Evolutionary conservation across 2,888 invertebrate species (phyloP), one percentile per base, ranked within the genome.

Genomic region (Sinelater perroti): DNA sequence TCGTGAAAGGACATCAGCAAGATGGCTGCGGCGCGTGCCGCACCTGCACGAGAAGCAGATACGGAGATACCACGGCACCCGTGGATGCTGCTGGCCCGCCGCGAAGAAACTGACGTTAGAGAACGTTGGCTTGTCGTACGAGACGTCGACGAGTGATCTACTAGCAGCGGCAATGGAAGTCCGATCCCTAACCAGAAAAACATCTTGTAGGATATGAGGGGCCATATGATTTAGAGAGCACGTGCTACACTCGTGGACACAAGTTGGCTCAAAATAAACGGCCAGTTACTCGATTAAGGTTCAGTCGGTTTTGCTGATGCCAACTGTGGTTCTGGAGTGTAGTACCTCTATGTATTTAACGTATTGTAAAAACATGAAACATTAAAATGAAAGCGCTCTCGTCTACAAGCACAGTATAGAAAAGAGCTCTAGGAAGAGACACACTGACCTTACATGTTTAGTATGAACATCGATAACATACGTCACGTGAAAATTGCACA

Each of bases 1-100:
- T 90, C 87, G 83, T 90, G 90, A 85, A 90, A 91, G 86, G 92
- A 92, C 86, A 92, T 91, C 84, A 93, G 89, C 90, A 93, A 91
- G 89, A 93, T 91, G 89, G 92, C 92, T 84, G 92, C 92, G 83
- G 90, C 87, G 81, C 91, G 89, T 82, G 92, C 92, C 87, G 91
- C 91, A 91, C 92, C 92, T 92, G 91, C 90, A 83, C 92, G 87
- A 78, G 91, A 91, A 74, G 89, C 87, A 75, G 90, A 87, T 75
- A 89, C 88, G 71, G 87, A 79, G 74, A 87, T 86, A 77, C 87
- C 89, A 72, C 87, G 87, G 71, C 83, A 83, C 68, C 75, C 77
- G 74, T 80, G 79, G 72, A 83, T 81, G 76, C 85, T 82, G 79
- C 82, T 82, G 53, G 81, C 78, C 70, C 82, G 77, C 62, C 83